Base-by-base conservation (phyloP, 35 echinoderm and acorn worm genomes). In the Ophiothrix spiculata region DNA sequence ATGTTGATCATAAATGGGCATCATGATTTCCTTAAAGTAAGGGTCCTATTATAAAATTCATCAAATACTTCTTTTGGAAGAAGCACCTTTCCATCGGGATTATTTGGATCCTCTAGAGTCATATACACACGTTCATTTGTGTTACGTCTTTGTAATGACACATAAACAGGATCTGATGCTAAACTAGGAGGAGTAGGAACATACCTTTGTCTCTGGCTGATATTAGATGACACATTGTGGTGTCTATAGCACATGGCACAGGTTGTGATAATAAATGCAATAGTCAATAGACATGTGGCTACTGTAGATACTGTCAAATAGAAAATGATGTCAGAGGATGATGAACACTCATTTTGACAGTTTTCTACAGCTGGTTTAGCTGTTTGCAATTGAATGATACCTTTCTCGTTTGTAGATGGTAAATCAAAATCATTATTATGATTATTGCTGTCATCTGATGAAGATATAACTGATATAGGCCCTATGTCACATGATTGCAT, bases 131-230 rank as follows among this genome's bases (percentile, higher is more conserved):
- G 60, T n/a, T 69, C 60, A n/a, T 69, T 69, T 15, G 17, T 1
- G 29, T 69, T 10, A 69, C 60, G 60, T 69, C 60, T 69, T 69
- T 69, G 60, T n/a, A 69, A 69, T 69, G 60, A 69, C 23, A 69
- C 60, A 69, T 69, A 69, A 69, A 12, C 23, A 69, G 60, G 60
- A 25, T 69, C 60, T 69, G 23, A 69, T 69, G 60, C 60, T 69
- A 4, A 28, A n/a, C 60, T 69, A 69, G 60, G 60, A 6, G 23
- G 4, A 15, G 4, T 69, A 69, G 23, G 6, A 69, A 12, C 29
- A 69, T 69, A 12, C 60, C 45, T 8, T 54, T 54, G 45, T 11
- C 45, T 54, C 8, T 54, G 45, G 8, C 60, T 69, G 25, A 69
- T n/a, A 4, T 69, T 28, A 15, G 60, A 15, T 12, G 60, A 69